Base-by-base conservation (phyloP, 1,140 invertebrate species). In the Fopius arisanus region DNA sequence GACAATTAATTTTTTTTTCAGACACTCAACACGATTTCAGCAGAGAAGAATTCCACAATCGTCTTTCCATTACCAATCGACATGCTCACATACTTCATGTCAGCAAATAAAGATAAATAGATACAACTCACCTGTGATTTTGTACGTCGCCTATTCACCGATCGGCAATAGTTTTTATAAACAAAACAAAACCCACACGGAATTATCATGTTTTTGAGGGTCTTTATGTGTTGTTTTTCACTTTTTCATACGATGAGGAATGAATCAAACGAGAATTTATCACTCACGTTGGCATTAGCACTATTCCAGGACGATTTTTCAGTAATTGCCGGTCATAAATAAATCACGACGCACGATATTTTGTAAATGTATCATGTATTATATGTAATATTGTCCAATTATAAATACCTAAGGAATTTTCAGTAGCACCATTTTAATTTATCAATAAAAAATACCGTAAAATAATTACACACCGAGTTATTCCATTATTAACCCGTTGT, bases 11-110 rank as follows among this genome's bases (percentile, higher is more conserved):
- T 40, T 28, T 40, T 77, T 68, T 80, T 81, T 29, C 92, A 98
- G 90, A 97, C 97, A 5, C 89, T 99, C 69, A 98, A 95, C 86
- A 95, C 95, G 9, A 98, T 99, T 85, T 96, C 96, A 51, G 96
- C 96, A 1, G 97, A 99, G 90, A 98, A 98, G 89, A 98, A 98
- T 86, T 98, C 97, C 3, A 99, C 97, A 7, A 98, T 99, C 81
- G 95, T 99, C 71, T 99, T 99, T 88, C 97, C 97, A 23, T 90
- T 98, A 77, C 97, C 97, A 31, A 96, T 98, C 82, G 96, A 98
- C 82, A 91, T 98, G 79, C 83, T 98, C 51, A 92, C 92, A 33
- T 93, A 93, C 79, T 96, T 96, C 80, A 86, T 94, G 84, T 91
- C 88, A 79, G 84, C 88, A 72, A 80, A 77, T 3, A 43, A 73